Base-by-base conservation (phyloP, 2,113 vertebrate species). In the Chaetops frenatus region DNA sequence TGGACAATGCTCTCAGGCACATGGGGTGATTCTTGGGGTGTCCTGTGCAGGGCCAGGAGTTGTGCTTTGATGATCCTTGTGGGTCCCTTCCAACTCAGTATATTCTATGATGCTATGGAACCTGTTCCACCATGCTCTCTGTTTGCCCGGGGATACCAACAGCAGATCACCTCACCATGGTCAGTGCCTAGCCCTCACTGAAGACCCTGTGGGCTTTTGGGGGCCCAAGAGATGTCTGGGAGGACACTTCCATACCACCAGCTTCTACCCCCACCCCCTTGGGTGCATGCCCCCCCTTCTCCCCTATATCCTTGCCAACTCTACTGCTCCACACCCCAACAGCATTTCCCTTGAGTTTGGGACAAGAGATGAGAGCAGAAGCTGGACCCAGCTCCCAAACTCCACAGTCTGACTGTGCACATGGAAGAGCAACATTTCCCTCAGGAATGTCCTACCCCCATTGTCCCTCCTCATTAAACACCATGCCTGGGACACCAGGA, bases 341-440 rank as follows among this genome's bases (percentile, higher is more conserved):
- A 48, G 16, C 0, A 0, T 6, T 36, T 19, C 24, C 42, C 51
- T 65, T 1, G 3, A 51, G 28, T 47, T 7, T 57, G 28, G 28
- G 57, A 38, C 45, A 62, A 60, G 58, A 60, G 3, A 57, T 0
- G 1, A 67, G 27, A 33, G 31, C 57, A 69, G 38, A 62, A 14
- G 14, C 48, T 38, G 18, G 62, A 45, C 16, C 16, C 31, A 40
- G 21, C 15, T 64, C 40, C 65, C 35, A 44, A 3, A 10, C 6
- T 47, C 29, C 47, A 15, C 0, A 1, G 28, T 5, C 7, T 1
- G 4, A 45, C 20, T 0, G 2, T 28, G 10, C 3, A 3, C 14
- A n/a, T 29, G 3, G 2, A 79, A 42, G 28, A 76, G 11, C 1
- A 2, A 12, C 17, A 36, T 36, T 27, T 57, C 22, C 72, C 19